Base-by-base conservation (phyloP, 2,797 vertebrate genomes). In the Eospalax fontanierii region DNA sequence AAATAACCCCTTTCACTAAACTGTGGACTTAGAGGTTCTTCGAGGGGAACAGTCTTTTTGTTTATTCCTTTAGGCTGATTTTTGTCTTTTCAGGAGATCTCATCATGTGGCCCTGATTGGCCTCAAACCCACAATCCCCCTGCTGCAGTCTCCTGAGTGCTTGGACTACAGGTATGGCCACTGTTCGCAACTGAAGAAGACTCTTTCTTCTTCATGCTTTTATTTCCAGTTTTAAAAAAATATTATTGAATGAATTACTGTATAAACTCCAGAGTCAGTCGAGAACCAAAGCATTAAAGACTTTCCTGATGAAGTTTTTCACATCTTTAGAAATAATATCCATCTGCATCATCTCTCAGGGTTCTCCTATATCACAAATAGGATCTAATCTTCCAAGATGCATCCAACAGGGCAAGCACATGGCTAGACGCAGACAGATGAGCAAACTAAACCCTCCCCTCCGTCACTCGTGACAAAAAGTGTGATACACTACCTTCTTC, bases 311-410 rank as follows among this genome's bases (percentile, higher is more conserved):
- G 50, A 54, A 2, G 50, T 95, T 91, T 63, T 59, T 35, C 30
- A 57, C n/a, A 30, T 40, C 12, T 93, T 46, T 80, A 83, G 30
- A 66, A 38, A 26, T 33, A 50, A 57, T 22, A 2, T n/a, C 82
- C 35, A 38, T 24, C 68, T 78, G 63, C 30, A 22, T 63, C 0
- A 63, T 68, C 21, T 68, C 9, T 57, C 61, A 12, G 6, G 68
- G 12, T 4, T 78, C 83, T 66, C 40, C 66, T 66, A 40, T 54
- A 54, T 59, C 18, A 75, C n/a, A 79, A 71, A 46, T 70, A 78
- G 88, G 18, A 70, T 68, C n/a, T 38, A n/a, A 43, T 90, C 87
- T 92, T 92, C 50, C n/a, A 75, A 35, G 63, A 74, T 71, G 4
- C 1, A 6, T 10, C 2, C 7, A 12, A 38, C 0, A 28, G 28